Evolutionary conservation across 2,888 invertebrate genomes (phyloP).

Genomic region (Drosophila macrospina): DNA sequence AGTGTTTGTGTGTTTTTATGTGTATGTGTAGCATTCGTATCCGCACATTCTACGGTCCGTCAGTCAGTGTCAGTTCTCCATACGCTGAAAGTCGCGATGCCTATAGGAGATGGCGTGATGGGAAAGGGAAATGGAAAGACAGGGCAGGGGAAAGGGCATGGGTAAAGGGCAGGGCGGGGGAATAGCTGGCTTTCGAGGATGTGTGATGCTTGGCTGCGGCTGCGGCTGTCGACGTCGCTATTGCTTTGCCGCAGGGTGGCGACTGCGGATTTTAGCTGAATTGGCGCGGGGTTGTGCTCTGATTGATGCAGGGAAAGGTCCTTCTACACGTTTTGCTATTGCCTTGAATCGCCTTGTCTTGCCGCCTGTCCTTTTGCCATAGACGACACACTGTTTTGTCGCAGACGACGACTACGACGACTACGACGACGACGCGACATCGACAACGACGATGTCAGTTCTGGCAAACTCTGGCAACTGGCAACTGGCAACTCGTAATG

Average conservation of each 20-base stretch:
- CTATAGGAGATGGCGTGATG: conserved; percentile 30
- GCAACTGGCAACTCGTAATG: conserved; percentile 33
- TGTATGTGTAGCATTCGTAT: conserved; percentile 43
- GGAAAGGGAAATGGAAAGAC: background rate
- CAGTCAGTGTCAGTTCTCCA: conserved; percentile 68
- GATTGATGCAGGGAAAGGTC: conserved; percentile 63
- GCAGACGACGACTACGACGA: conserved; percentile 38
- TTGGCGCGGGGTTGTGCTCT: conserved; percentile 68
- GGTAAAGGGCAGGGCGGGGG: background rate
- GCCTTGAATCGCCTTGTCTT: conserved; percentile 62
- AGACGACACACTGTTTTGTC: conserved; percentile 60
- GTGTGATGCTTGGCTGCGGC: conserved; percentile 39
- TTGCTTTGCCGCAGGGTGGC: conserved; percentile 67
- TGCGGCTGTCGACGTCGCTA: conserved; percentile 30
- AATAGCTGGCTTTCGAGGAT: conserved; percentile 21
- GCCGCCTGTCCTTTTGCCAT: conserved; percentile 62
- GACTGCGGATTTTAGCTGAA: conserved; percentile 67
- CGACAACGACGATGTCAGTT: no score
- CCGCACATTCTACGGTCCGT: conserved; percentile 62
- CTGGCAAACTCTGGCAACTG: conserved; percentile 2
- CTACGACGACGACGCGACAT: background rate
- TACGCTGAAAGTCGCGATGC: conserved; percentile 67
- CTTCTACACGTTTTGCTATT: conserved; percentile 45
- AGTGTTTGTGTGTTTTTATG: conserved; percentile 2
- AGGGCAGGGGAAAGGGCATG: background rate